Evolutionary conservation across 2,888 invertebrate genomes (phyloP).

Genomic region (Plutella xylostella): DNA sequence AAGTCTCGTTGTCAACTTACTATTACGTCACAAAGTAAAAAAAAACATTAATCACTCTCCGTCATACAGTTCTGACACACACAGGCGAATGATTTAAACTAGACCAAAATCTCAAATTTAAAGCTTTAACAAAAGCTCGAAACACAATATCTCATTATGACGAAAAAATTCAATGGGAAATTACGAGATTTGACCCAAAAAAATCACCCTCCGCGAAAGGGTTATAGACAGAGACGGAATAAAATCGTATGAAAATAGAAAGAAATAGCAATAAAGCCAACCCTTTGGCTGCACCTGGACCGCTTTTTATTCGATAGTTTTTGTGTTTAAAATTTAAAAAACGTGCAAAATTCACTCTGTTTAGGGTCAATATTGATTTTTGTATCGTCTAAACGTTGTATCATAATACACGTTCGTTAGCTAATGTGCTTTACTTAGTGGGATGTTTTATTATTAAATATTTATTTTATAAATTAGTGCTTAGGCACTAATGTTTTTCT

Average conservation of each 20-base stretch:
- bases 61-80: not conserved
- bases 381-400: slow-evolving; percentile 29
- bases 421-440: slow-evolving; percentile 21
- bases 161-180: slow-evolving; percentile 56
- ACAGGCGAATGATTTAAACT: slow-evolving; percentile 24
- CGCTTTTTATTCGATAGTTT: slow-evolving; percentile 40
- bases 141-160: slow-evolving; percentile 66
- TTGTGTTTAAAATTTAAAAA: slow-evolving; percentile 53
- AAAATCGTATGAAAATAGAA: slow-evolving; percentile 23
- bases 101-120: slow-evolving; percentile 27
- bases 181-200: slow-evolving; percentile 62
- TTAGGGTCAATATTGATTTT: slow-evolving; percentile 65
- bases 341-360: slow-evolving; percentile 61
- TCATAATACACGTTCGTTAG: slow-evolving; percentile 59
- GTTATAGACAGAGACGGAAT: slow-evolving; percentile 41
- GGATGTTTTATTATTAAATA: no score
- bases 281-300: slow-evolving; percentile 64
- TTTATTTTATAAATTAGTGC: no score
- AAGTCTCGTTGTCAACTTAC: no score
- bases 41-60: no score
- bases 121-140: slow-evolving; percentile 39
- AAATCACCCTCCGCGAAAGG: slow-evolving; percentile 52
- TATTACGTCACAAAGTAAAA: not conserved
- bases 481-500: no score
- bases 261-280: slow-evolving; percentile 32